phyloP scores from a whole-genome alignment of 2,888 invertebrate species.

The Thysanoteuthis rhombus region DNA sequence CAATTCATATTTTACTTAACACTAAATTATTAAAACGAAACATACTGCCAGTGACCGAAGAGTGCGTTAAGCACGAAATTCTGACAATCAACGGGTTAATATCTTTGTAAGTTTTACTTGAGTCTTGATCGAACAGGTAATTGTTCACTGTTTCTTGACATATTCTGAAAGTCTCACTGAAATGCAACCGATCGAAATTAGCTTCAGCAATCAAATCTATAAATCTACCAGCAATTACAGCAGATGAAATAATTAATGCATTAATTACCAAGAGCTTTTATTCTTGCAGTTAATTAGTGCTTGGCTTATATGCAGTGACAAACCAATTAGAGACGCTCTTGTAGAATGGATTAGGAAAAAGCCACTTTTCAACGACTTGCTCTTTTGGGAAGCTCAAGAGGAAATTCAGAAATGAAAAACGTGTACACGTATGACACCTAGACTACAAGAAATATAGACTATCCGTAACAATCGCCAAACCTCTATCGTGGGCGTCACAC shows the following conservation, averaged over 20 bases:
- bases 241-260: background rate
- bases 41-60: too few species aligned
- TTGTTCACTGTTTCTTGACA: background rate
- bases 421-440: too few species aligned
- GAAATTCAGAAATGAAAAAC: too few species aligned
- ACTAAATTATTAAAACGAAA: too few species aligned
- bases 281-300: background rate
- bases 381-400: background rate
- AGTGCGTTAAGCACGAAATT: too few species aligned
- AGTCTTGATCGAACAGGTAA: background rate
- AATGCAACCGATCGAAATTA: background rate
- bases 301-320: background rate
- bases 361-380: background rate
- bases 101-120: too few species aligned
- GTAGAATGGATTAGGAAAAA: background rate
- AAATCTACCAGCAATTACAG: background rate
- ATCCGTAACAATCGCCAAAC: too few species aligned
- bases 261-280: background rate
- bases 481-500: too few species aligned
- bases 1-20: too few species aligned
- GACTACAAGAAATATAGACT: too few species aligned
- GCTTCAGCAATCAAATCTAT: background rate
- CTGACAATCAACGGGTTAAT: too few species aligned
- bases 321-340: background rate
- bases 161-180: background rate